A percentile compares a stretch with the other conserved stretches of the same genome.
phyloP scores from a whole-genome alignment of 53 echinoderm and acorn worm species.

The Echinarachnius parma region DNA sequence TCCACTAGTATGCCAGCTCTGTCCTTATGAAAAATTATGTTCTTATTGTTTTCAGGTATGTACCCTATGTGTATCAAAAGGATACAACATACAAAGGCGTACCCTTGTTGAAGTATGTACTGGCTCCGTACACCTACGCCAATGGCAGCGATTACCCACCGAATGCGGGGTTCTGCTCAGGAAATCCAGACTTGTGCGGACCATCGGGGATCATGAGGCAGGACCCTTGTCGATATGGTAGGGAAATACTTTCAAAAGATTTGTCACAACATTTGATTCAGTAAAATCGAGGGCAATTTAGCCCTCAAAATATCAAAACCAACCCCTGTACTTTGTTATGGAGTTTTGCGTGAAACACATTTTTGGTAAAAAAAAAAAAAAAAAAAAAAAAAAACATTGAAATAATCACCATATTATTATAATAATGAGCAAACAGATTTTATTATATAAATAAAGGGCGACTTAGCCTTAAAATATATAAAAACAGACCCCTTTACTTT shows the following conservation, averaged over 20 bases:
- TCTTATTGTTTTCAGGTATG: constrained; percentile 48
- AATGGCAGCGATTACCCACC: constrained; percentile 66
- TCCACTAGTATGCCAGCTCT: too few species aligned
- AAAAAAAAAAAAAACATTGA: too few species aligned
- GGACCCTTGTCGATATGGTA: constrained; percentile 74
- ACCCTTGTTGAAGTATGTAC: constrained; percentile 57
- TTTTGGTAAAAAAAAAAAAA: too few species aligned
- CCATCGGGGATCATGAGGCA: constrained; percentile 58
- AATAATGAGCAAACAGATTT: too few species aligned
- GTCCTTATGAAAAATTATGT: too few species aligned
- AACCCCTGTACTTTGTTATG: too few species aligned
- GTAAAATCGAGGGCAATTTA: not conserved
- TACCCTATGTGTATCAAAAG: constrained; percentile 63
- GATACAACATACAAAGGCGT: constrained; percentile 56
- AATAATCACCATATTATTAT: too few species aligned
- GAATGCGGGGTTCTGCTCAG: constrained; percentile 57
- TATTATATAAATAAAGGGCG: too few species aligned
- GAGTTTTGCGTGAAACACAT: not conserved
- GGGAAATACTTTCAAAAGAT: not conserved
- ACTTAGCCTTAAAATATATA: too few species aligned
- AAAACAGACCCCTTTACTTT: too few species aligned
- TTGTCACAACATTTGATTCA: not conserved
- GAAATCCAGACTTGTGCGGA: constrained; percentile 35
- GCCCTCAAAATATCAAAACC: too few species aligned
- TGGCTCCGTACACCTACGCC: constrained; percentile 62